Evolutionary conservation across 2,888 invertebrate species (phyloP).

Genomic region (Zaprionus bogoriensis): DNA sequence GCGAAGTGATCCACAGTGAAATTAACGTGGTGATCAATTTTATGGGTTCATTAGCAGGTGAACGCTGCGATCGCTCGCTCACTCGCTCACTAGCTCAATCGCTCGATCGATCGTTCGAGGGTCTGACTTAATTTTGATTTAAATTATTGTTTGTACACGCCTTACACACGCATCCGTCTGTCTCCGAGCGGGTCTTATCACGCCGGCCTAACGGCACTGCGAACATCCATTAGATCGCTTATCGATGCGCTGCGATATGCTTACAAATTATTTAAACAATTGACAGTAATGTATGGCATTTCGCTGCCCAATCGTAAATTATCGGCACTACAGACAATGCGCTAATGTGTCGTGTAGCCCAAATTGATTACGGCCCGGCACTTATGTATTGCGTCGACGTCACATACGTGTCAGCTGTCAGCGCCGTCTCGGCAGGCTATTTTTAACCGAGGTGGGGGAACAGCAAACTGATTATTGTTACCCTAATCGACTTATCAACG

Average conservation of each 20-base stretch:
- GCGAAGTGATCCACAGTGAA: no score
- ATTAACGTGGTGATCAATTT: constrained; percentile 76
- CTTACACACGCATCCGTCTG: constrained; percentile 24
- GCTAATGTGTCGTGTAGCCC: constrained; percentile 32
- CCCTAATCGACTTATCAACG: constrained; percentile 32
- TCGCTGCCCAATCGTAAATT: constrained; percentile 44
- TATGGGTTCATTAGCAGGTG: constrained; percentile 72
- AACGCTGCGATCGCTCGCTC: not conserved
- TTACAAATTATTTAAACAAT: constrained; percentile 47
- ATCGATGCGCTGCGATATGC: constrained; percentile 18
- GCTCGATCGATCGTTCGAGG: constrained; percentile 64
- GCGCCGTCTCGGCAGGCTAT: not conserved
- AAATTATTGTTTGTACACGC: constrained; percentile 63
- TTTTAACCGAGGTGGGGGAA: no score
- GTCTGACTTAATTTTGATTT: constrained; percentile 67
- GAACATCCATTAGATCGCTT: constrained; percentile 59
- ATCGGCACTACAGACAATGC: constrained; percentile 58
- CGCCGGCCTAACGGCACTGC: constrained; percentile 7
- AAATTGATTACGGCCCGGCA: constrained; percentile 39
- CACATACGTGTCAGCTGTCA: constrained; percentile 11
- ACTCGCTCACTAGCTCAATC: no score
- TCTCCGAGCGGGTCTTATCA: constrained; percentile 20
- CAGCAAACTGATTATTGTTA: constrained; percentile 8
- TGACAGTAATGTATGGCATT: constrained; percentile 69
- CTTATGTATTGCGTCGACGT: not conserved